Conservation (phyloP, 2,113 vertebrate genomes). For the Pomatostomus ruficeps region DNA sequence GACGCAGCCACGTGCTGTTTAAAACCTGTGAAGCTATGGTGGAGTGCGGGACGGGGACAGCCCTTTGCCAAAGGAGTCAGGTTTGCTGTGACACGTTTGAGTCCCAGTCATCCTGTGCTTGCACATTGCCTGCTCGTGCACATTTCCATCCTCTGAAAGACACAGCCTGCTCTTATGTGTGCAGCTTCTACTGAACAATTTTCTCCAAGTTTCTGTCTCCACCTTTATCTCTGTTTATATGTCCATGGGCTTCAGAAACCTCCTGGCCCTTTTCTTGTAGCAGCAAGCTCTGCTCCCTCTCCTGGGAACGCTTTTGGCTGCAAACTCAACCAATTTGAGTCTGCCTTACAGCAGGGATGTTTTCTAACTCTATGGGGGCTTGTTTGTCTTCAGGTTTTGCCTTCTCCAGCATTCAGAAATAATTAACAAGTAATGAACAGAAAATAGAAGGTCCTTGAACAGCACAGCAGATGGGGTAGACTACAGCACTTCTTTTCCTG, state of each 20-base stretch:
- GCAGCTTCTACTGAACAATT: background rate
- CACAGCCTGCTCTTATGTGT: fast-evolving
- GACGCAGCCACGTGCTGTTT: background rate
- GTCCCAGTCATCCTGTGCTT: background rate
- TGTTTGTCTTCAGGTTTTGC: slow-evolving; percentile 22
- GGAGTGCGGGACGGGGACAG: background rate
- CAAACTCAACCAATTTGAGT: background rate
- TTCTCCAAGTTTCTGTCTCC: background rate
- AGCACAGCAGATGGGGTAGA: background rate
- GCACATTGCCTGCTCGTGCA: background rate
- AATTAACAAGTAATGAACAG: slow-evolving; percentile 38
- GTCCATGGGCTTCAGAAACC: background rate
- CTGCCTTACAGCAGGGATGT: background rate
- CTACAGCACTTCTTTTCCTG: background rate
- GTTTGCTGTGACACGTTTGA: background rate
- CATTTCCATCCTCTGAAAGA: background rate
- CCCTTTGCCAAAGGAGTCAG: background rate
- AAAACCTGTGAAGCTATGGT: background rate
- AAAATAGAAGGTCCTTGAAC: slow-evolving; percentile 22
- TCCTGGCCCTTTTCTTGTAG: background rate
- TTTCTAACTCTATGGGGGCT: background rate
- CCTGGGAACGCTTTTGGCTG: slow-evolving; percentile 23
- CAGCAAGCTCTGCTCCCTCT: background rate
- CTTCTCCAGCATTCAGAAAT: slow-evolving; percentile 8
- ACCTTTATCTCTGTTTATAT: background rate